phyloP scores from a whole-genome alignment of 2,113 vertebrate species.

The Gambusia affinis region DNA sequence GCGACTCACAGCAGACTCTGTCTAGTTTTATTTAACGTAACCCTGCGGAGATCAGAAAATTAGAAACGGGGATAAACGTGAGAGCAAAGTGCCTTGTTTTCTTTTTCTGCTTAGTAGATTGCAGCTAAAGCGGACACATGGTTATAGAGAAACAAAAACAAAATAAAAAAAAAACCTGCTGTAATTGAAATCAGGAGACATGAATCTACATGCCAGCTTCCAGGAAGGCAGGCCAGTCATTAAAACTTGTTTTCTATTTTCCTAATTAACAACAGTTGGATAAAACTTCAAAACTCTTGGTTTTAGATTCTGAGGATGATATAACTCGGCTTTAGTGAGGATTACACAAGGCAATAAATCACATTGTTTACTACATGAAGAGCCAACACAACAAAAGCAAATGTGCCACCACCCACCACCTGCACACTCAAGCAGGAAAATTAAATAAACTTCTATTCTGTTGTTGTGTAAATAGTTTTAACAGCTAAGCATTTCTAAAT shows the following conservation, averaged over 20 bases:
- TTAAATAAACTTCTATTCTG: background rate
- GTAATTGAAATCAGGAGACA: conserved; percentile 17
- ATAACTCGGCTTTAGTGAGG: conserved; percentile 10
- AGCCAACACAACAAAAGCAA: conserved; percentile 12
- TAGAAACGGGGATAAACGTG: conserved; percentile 33
- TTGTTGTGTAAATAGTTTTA: background rate
- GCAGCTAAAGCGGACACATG: background rate
- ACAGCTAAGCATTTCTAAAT: background rate
- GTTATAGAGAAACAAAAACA: background rate
- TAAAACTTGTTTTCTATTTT: conserved; percentile 13
- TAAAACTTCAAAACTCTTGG: conserved; percentile 1
- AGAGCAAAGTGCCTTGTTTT: conserved; percentile 78
- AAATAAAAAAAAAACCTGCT: background rate
- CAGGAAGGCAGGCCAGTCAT: background rate
- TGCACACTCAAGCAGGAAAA: background rate
- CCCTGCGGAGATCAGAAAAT: conserved; percentile 30
- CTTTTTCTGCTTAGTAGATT: conserved; percentile 39
- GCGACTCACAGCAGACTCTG: conserved; percentile 31
- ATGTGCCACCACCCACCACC: background rate
- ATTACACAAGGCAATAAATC: background rate
- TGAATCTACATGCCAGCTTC: conserved; percentile 8
- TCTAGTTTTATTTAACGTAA: conserved; percentile 37
- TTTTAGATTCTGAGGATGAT: background rate
- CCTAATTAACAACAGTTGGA: conserved; percentile 10
- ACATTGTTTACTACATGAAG: conserved; percentile 5